These are phyloP conservation scores for Engystomops pustulosus DNA, from an alignment of 2,113 vertebrate species.

Conservation along the genomic window DNA sequence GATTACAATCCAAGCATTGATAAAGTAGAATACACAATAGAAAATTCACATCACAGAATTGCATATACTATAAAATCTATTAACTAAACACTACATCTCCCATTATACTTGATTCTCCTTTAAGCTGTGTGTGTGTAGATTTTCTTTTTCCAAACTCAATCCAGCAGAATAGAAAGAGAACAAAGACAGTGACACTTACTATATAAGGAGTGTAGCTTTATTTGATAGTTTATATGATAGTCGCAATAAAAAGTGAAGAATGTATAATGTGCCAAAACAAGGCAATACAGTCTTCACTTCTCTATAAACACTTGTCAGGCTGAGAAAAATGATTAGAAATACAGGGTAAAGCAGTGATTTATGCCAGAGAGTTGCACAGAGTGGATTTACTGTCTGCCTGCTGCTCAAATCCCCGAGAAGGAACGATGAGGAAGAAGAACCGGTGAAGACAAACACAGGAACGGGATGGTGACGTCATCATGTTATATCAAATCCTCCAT, in stretches of 20 bases:
- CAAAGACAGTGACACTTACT: constrained; percentile 53
- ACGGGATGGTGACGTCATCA: neutral
- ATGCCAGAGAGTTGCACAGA: constrained; percentile 7
- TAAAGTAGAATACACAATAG: neutral
- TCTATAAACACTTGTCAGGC: constrained; percentile 59
- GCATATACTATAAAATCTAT: too few relatives aligned
- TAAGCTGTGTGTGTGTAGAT: constrained; percentile 19
- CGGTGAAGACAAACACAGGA: neutral
- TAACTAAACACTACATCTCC: neutral
- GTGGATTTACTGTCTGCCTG: constrained; percentile 34
- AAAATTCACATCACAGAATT: too few relatives aligned
- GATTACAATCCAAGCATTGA: neutral
- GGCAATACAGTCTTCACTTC: constrained; percentile 57
- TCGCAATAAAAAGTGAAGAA: constrained; percentile 61
- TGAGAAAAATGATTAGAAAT: constrained; percentile 58
- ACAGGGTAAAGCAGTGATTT: constrained; percentile 43
- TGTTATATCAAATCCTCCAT: neutral
- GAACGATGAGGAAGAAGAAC: neutral
- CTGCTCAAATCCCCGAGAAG: neutral
- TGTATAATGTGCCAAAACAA: constrained; percentile 60
- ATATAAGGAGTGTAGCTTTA: constrained; percentile 57
- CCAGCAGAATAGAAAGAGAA: constrained; percentile 32
- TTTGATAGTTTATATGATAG: constrained; percentile 60
- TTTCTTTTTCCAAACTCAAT: constrained; percentile 22
- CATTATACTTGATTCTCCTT: constrained; percentile 14